Percentiles rank a stretch among this genome's conserved stretches.
Conservation (phyloP, 2,888 invertebrate species). For the Drosophila melanocephala region DNA sequence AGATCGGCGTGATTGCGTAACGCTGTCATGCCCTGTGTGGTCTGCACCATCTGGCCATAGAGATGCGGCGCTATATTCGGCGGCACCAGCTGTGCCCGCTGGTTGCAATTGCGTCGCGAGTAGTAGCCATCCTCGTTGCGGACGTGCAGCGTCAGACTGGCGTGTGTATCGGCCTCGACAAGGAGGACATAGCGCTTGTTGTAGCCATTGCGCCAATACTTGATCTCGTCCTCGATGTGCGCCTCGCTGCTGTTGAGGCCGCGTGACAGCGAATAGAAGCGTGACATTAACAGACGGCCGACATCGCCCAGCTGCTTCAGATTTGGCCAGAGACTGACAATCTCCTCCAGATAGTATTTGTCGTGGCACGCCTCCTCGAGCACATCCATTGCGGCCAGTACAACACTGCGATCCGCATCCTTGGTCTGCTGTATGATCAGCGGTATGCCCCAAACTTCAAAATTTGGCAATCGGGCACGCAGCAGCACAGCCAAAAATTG, state of each 20-base stretch:
- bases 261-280: constrained; percentile 90
- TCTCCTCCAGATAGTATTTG: constrained; percentile 91
- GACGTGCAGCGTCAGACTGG: constrained; percentile 93
- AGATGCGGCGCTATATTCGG: constrained; percentile 89
- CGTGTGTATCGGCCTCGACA: constrained; percentile 95
- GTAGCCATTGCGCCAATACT: constrained; percentile 91
- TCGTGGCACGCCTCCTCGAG: constrained; percentile 97
- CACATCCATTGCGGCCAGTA: constrained; percentile 92
- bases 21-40: constrained; percentile 86
- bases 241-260: constrained; percentile 89
- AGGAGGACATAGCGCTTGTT: constrained; percentile 94
- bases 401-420: constrained; percentile 93
- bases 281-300: constrained; percentile 91
- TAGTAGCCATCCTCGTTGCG: constrained; percentile 92
- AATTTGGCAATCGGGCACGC: constrained; percentile 90
- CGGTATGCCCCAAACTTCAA: constrained; percentile 94
- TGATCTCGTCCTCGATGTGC: constrained; percentile 90
- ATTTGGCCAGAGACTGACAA: constrained; percentile 91
- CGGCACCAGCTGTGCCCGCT: constrained; percentile 87
- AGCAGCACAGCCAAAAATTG: constrained; percentile 95
- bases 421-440: constrained; percentile 93
- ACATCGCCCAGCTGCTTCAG: constrained; percentile 91
- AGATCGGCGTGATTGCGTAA: constrained; percentile 83
- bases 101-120: constrained; percentile 89
- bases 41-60: constrained; percentile 93